A percentile compares a stretch with the other conserved stretches of the same genome.
These are phyloP conservation scores for Chelon labrosus DNA, from an alignment of 2,797 vertebrate species.

Conservation along the genomic window DNA sequence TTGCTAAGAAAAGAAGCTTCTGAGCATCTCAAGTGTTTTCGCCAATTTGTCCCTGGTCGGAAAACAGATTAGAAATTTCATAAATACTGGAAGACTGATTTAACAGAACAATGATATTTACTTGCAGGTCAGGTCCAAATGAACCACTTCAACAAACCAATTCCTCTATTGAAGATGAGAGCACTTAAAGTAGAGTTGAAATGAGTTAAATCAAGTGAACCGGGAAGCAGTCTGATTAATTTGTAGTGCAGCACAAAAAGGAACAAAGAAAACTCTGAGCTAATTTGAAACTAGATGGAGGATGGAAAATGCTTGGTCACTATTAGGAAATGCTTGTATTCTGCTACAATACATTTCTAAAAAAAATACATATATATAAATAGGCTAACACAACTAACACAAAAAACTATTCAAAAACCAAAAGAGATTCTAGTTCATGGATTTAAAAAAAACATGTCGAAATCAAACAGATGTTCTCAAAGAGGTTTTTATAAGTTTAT, in stretches of 20 bases:
- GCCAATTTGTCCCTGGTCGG: neutral
- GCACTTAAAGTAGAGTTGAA: slow-evolving; percentile 6
- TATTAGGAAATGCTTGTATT: neutral
- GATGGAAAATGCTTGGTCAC: neutral
- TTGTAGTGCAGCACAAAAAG: neutral
- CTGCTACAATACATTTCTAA: neutral
- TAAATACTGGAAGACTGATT: neutral
- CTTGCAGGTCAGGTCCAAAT: neutral
- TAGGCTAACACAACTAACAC: neutral
- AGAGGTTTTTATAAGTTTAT: slow-evolving; percentile 35
- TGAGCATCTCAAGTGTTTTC: neutral
- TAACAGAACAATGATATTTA: neutral
- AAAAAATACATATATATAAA: neutral
- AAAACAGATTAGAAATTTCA: neutral
- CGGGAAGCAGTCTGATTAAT: neutral
- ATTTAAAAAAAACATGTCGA: slow-evolving; percentile 1
- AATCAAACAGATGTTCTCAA: slow-evolving; percentile 18
- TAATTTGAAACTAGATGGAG: slow-evolving; percentile 20
- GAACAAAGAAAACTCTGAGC: slow-evolving; percentile 21
- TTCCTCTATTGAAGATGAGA: slow-evolving; percentile 6
- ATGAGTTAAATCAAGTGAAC: slow-evolving; percentile 4
- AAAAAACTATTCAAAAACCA: neutral
- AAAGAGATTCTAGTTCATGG: neutral
- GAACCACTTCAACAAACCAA: slow-evolving; percentile 13
- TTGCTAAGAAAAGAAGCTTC: neutral